These are phyloP conservation scores for Halisarca cf. caerulea DNA, from an alignment of 37 sponge, comb jelly and placozoan species.

Conservation along the genomic window DNA sequence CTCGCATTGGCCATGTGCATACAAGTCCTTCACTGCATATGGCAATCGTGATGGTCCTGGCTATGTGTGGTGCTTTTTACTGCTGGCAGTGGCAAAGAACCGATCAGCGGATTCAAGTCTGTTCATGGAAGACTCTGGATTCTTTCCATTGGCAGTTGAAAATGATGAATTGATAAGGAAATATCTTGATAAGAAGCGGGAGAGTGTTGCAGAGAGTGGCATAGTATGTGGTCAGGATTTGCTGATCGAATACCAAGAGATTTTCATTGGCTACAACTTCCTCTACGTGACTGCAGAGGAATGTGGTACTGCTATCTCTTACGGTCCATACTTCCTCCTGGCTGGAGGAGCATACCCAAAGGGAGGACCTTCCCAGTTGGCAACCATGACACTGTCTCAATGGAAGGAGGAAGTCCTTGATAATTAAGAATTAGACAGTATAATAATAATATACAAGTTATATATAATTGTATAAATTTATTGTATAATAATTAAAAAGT, in stretches of 20 bases:
- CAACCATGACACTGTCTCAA: background rate
- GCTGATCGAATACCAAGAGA: background rate
- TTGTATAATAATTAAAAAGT: no score
- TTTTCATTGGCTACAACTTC: background rate
- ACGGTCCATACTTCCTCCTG: background rate
- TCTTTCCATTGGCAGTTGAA: background rate
- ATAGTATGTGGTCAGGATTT: background rate
- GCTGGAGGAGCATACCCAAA: background rate
- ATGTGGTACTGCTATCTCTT: background rate
- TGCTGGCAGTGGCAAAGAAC: constrained; percentile 7
- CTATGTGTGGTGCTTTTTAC: constrained; percentile 14
- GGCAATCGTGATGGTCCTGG: background rate
- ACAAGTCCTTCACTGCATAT: background rate
- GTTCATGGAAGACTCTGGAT: constrained; percentile 24
- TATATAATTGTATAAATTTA: no score
- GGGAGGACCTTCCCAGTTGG: background rate
- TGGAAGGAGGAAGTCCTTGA: background rate
- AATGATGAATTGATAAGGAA: background rate
- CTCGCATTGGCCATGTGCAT: constrained; percentile 31
- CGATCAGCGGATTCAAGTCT: background rate
- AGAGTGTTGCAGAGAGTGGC: background rate
- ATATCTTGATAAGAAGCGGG: background rate
- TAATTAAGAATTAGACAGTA: background rate
- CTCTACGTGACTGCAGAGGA: background rate
- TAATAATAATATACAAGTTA: no score